A percentile compares a stretch with the other conserved stretches of the same genome.
Conservation (phyloP, 2,797 vertebrate genomes). For the Salarias fasciatus region DNA sequence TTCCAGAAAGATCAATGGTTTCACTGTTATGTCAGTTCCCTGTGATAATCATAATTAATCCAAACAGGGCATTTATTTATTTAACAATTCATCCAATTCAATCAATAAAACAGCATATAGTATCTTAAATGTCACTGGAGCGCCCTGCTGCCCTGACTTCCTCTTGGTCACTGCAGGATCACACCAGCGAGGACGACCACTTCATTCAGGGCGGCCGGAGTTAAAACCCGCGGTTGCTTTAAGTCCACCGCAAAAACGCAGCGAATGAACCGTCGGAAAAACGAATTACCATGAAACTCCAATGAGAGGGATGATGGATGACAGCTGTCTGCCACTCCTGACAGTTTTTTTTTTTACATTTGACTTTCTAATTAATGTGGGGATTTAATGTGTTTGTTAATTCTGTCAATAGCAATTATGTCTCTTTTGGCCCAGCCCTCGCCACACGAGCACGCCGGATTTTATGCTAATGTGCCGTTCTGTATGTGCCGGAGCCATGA, state of each 20-base stretch:
- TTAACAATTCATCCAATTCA: constrained; percentile 54
- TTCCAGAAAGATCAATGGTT: constrained; percentile 2
- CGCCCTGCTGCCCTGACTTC: constrained; percentile 58
- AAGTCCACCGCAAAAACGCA: constrained; percentile 65
- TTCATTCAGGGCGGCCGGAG: constrained; percentile 43
- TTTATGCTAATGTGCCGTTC: constrained; percentile 79
- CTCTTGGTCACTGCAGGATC: constrained; percentile 64
- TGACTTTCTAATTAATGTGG: constrained; percentile 84
- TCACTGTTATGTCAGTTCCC: constrained; percentile 20
- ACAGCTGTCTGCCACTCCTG: constrained; percentile 75
- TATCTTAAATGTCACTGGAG: constrained; percentile 40
- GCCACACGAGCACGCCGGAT: constrained; percentile 54
- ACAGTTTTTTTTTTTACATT: constrained; percentile 77
- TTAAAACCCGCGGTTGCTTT: constrained; percentile 63
- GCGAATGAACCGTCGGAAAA: constrained; percentile 70
- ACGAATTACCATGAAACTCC: constrained; percentile 75
- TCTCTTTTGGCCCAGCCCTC: constrained; percentile 74
- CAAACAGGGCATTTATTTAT: constrained; percentile 45
- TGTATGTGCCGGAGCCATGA: constrained; percentile 71
- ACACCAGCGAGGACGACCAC: constrained; percentile 48
- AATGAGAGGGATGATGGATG: constrained; percentile 82
- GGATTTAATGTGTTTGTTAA: constrained; percentile 85
- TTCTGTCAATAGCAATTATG: constrained; percentile 86
- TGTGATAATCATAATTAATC: constrained; percentile 38
- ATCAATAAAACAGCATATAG: constrained; percentile 36